phyloP scores from a whole-genome alignment of 2,113 vertebrate species.

The Dryoscopus gambensis region DNA sequence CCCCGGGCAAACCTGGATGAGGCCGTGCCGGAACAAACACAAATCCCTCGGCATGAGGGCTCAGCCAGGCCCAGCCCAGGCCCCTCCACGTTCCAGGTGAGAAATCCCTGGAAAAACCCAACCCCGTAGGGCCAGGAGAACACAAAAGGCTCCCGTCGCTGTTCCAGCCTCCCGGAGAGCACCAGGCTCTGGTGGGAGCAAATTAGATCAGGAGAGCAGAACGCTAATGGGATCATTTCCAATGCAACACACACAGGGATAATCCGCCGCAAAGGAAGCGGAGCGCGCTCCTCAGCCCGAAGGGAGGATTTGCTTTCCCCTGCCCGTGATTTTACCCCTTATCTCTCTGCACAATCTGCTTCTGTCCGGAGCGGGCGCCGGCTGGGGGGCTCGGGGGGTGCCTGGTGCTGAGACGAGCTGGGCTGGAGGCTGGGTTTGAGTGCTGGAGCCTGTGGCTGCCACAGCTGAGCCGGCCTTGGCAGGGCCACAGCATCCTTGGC shows the following conservation, averaged over 20 bases:
- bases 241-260: background rate
- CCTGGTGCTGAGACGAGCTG: background rate
- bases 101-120: rapidly evolving
- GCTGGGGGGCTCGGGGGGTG: background rate
- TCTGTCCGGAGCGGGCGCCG: background rate
- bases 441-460: background rate
- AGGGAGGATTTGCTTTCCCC: background rate
- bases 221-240: background rate
- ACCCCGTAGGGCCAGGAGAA: background rate
- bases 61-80: background rate
- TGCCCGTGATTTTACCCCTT: background rate
- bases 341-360: background rate
- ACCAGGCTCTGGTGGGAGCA: background rate
- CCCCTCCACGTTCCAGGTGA: rapidly evolving
- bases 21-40: background rate
- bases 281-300: background rate
- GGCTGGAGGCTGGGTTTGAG: background rate
- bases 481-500: background rate
- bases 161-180: background rate
- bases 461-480: background rate
- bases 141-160: background rate
- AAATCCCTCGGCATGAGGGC: background rate
- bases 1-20: background rate
- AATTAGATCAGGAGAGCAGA: background rate
- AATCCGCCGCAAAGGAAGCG: background rate